These are phyloP conservation scores for Colistium nudipinnis DNA, from an alignment of 2,113 vertebrate genomes.

Conservation along the genomic window DNA sequence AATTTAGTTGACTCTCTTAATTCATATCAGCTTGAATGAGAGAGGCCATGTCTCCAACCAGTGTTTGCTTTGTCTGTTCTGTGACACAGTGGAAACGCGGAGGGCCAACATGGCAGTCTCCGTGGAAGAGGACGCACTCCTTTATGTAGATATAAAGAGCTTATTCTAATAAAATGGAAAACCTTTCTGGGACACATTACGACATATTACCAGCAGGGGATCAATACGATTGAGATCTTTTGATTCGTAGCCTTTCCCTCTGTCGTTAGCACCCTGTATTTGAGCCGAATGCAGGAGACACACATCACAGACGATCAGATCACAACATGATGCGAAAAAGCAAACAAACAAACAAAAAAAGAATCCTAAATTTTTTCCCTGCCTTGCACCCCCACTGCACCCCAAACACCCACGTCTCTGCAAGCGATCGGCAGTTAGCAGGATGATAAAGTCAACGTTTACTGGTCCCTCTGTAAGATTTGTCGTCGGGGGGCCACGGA, in stretches of 20 bases:
- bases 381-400: background rate
- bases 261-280: constrained; percentile 16
- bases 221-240: constrained; percentile 32
- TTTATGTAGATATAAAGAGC: too few species aligned
- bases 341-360: too few species aligned
- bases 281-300: constrained; percentile 19
- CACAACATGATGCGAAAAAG: constrained; percentile 28
- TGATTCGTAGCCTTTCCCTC: constrained; percentile 37
- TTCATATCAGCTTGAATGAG: too few species aligned
- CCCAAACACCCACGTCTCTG: constrained; percentile 29
- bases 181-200: background rate
- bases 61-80: too few species aligned
- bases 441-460: constrained; percentile 4
- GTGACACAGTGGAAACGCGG: too few species aligned
- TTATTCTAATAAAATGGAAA: too few species aligned
- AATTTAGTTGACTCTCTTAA: too few species aligned
- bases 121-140: too few species aligned
- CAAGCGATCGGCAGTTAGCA: constrained; percentile 22
- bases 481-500: constrained; percentile 2
- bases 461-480: background rate
- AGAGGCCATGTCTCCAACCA: too few species aligned
- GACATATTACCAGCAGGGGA: constrained; percentile 1
- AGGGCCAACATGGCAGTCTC: too few species aligned
- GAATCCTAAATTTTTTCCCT: constrained; percentile 15
- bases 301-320: constrained; percentile 17